Percentiles rank a stretch among this genome's conserved stretches.
phyloP scores from a whole-genome alignment of 2,797 vertebrate genomes.

The Lutra lutra region DNA sequence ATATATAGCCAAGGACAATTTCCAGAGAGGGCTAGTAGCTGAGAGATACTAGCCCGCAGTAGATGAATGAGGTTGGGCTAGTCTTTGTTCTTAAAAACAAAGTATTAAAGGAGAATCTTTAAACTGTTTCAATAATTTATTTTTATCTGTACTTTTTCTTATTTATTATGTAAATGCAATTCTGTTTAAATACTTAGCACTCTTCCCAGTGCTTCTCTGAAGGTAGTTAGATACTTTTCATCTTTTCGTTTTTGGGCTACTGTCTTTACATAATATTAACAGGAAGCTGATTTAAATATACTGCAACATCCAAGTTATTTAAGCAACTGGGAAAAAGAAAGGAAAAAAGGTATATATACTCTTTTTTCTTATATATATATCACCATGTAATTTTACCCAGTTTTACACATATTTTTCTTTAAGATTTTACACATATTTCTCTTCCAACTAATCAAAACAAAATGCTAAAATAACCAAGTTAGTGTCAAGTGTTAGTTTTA shows the following conservation, averaged over 20 bases:
- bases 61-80: neutral
- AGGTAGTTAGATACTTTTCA: neutral
- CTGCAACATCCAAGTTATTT: slow-evolving; percentile 22
- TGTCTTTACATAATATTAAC: neutral
- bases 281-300: neutral
- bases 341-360: no score
- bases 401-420: neutral
- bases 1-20: neutral
- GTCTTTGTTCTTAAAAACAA: neutral
- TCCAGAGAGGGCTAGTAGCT: neutral
- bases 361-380: neutral
- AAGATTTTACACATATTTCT: neutral
- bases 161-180: slow-evolving; percentile 12
- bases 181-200: neutral
- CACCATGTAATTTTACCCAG: neutral
- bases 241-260: neutral
- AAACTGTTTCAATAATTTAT: neutral
- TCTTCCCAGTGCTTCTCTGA: neutral
- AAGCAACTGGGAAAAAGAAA: neutral
- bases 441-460: slow-evolving; percentile 39
- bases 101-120: neutral
- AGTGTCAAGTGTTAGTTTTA: neutral
- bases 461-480: neutral
- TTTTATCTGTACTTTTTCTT: neutral
- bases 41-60: neutral